Evolutionary conservation across 2,888 invertebrate species (phyloP).

Genomic region (Drosophila kuntzei): DNA sequence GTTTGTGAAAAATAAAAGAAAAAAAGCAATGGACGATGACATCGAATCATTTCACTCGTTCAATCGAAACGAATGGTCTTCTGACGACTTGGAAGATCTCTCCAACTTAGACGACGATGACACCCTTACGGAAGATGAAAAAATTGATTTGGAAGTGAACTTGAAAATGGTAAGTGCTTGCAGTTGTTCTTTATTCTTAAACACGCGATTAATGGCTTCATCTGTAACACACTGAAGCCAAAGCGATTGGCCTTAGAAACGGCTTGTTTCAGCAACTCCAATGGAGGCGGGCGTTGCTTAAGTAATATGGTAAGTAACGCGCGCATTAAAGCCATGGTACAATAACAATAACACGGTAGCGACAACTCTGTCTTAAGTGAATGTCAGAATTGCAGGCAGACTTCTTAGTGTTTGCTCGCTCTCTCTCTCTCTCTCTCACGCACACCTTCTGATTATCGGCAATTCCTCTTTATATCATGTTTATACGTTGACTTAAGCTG

Average conservation of each 20-base stretch:
- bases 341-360: too few species aligned
- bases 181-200: background rate
- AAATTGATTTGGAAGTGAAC: background rate
- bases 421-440: too few species aligned
- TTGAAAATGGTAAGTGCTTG: background rate
- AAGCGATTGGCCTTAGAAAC: background rate
- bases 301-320: conserved; percentile 25
- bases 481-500: too few species aligned
- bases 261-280: background rate
- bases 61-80: background rate
- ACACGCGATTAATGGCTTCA: background rate
- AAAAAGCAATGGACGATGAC: conserved; percentile 27
- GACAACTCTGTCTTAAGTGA: too few species aligned
- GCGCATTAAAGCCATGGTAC: too few species aligned
- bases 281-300: background rate
- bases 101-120: conserved; percentile 2
- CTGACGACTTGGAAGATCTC: background rate
- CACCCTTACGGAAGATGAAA: background rate
- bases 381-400: too few species aligned
- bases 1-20: background rate
- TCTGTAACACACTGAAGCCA: background rate
- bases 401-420: too few species aligned
- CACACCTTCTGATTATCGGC: too few species aligned
- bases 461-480: too few species aligned
- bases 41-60: conserved; percentile 50